Conservation (phyloP, 92 coral and sea anemone genomes). For the Epizoanthus ramosus region DNA sequence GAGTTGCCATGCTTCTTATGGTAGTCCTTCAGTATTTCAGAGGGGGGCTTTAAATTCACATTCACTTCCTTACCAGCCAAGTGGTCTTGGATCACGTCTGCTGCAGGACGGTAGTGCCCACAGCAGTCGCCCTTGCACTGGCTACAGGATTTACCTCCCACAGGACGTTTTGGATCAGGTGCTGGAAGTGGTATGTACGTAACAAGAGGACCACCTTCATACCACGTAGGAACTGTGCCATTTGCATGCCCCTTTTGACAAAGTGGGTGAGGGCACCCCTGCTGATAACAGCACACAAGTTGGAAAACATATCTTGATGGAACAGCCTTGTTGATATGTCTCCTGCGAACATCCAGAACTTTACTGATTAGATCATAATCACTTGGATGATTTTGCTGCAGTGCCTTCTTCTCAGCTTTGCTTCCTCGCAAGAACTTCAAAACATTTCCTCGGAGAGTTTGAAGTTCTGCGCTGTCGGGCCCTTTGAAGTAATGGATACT, state of each 20-base stretch:
- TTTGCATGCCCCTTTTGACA: constrained; percentile 36
- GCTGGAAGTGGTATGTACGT: constrained; percentile 32
- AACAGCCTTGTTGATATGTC: constrained; percentile 32
- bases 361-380: constrained; percentile 15
- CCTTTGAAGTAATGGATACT: constrained; percentile 13
- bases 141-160: constrained; percentile 14
- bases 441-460: constrained; percentile 26
- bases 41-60: not conserved
- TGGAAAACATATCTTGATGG: constrained; percentile 44
- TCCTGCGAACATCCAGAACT: constrained; percentile 22
- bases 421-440: constrained; percentile 6
- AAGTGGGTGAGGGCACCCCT: constrained; percentile 30
- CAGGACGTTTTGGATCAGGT: constrained; percentile 37
- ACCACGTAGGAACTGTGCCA: constrained; percentile 7
- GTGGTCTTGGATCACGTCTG: not conserved
- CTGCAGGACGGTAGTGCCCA: constrained; percentile 31
- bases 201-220: constrained; percentile 33
- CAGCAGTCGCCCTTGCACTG: constrained; percentile 13
- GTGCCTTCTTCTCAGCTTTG: constrained; percentile 1
- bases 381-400: constrained; percentile 18
- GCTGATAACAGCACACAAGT: constrained; percentile 37
- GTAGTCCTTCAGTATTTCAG: constrained; percentile 16
- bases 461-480: constrained; percentile 12
- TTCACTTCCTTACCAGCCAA: not conserved
- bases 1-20: constrained; percentile 1